These are phyloP conservation scores for Folsomia candida DNA, from an alignment of 2,888 invertebrate genomes.

Conservation along the genomic window DNA sequence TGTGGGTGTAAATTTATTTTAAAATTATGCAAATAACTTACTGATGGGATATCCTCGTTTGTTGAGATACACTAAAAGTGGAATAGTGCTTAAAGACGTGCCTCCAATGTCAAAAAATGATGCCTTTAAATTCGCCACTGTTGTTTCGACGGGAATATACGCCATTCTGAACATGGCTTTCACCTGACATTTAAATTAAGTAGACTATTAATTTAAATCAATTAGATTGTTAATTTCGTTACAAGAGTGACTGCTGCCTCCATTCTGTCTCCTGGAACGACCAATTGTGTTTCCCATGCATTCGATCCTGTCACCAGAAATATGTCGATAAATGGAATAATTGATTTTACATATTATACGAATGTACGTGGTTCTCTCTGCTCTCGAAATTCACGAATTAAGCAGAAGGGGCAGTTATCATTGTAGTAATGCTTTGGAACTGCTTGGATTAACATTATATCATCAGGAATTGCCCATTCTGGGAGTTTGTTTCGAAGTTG, in stretches of 20 bases:
- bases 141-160: constrained; percentile 1
- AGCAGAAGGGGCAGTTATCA: constrained; percentile 8
- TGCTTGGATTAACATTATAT: constrained; percentile 8
- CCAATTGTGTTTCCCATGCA: constrained; percentile 4
- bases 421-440: neutral
- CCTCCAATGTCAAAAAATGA: constrained; percentile 22
- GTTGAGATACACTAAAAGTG: constrained; percentile 12
- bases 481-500: constrained; percentile 12
- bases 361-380: constrained; percentile 16
- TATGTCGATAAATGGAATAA: neutral
- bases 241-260: neutral
- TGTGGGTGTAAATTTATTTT: neutral
- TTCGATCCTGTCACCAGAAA: neutral
- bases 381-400: constrained; percentile 4
- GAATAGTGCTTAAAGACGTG: constrained; percentile 17
- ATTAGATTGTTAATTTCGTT: too few relatives aligned
- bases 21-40: constrained; percentile 1
- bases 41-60: constrained; percentile 11
- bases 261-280: neutral
- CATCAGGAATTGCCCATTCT: constrained; percentile 28
- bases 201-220: too few relatives aligned
- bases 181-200: too few relatives aligned
- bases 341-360: neutral
- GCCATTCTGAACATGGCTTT: constrained; percentile 17
- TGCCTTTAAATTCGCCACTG: neutral